Base-by-base conservation (phyloP, 2,113 vertebrate genomes). In the Beaufortia kweichowensis region DNA sequence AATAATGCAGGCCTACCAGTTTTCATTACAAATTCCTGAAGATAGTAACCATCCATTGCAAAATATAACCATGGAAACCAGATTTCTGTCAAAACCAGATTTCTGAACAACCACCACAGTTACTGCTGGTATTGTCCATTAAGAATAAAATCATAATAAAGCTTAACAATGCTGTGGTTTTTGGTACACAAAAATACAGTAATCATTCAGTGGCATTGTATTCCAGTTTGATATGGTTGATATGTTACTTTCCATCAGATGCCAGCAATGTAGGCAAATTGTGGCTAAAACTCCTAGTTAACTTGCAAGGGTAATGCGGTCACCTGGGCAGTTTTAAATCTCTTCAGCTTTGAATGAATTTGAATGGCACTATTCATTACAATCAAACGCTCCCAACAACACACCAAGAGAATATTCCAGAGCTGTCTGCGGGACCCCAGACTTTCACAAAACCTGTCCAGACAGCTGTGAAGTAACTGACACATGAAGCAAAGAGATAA, bases 381-480 rank as follows among this genome's bases (percentile, higher is more conserved):
- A 74, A 63, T 17, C 55, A 12, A 39, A 39, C 8, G n/a, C 19
- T 62, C 46, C 56, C 62, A 59, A 29, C 39, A 28, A 39, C 79
- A 29, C 50, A 59, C 59, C 0, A 68, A 68, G 48, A 82, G 6
- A 57, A 60, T 68, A 19, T 35, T 21, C 19, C 48, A 12, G 64
- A 76, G 39, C 55, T 72, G 57, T 78, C 53, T 23, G 56, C 31
- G 31, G 33, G 57, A 61, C 17, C 33, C 64, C 19, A 12, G 75
- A 43, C 75, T 76, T 57, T 15, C 21, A 81, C 33, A 59, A 67
- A 46, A 41, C 70, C 77, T 79, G 71, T 75, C 71, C 78, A 79
- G 81, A 79, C 77, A 82, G 81, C 81, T 79, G 81, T 82, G 81
- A 79, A 82, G 60, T 63, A 79, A 57, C 61, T 76, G 77, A 76